Evolutionary conservation across 2,113 vertebrate genomes (phyloP).

Genomic region (Lepus americanus): DNA sequence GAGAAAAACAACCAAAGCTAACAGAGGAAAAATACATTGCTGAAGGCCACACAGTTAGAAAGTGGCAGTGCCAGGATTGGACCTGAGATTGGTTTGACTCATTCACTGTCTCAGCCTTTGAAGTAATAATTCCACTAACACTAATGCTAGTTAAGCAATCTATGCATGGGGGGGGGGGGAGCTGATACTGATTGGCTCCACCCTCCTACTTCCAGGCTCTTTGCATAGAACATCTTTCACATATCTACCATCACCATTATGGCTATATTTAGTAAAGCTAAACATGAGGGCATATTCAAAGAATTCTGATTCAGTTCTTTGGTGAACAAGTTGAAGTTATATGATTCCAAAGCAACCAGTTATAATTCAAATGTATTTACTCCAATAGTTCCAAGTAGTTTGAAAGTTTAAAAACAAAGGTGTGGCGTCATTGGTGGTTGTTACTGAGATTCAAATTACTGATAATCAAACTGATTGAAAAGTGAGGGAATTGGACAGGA

Average conservation of each 20-base stretch:
- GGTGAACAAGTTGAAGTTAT: background rate
- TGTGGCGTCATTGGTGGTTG: constrained; percentile 51
- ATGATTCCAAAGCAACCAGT: background rate
- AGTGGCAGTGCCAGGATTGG: background rate
- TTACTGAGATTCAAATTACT: constrained; percentile 56
- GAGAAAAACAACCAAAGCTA: constrained; percentile 9
- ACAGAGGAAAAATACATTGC: constrained; percentile 5
- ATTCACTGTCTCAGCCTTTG: background rate
- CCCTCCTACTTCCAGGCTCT: background rate
- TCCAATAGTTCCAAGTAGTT: constrained; percentile 58
- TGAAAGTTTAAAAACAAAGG: background rate
- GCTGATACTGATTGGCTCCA: background rate
- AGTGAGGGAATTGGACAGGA: background rate
- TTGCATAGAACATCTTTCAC: constrained; percentile 1
- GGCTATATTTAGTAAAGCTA: constrained; percentile 35
- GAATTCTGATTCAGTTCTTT: constrained; percentile 18
- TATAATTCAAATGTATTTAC: constrained; percentile 41
- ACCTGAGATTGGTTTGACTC: background rate
- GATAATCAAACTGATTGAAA: constrained; percentile 55
- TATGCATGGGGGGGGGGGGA: background rate
- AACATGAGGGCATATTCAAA: background rate
- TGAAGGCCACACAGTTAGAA: background rate
- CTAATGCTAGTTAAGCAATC: background rate
- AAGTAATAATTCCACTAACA: background rate
- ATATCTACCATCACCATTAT: background rate